Percentiles rank a stretch among this genome's conserved stretches.
phyloP scores from a whole-genome alignment of 2,888 invertebrate genomes.

The Priocnemis perturbator region DNA sequence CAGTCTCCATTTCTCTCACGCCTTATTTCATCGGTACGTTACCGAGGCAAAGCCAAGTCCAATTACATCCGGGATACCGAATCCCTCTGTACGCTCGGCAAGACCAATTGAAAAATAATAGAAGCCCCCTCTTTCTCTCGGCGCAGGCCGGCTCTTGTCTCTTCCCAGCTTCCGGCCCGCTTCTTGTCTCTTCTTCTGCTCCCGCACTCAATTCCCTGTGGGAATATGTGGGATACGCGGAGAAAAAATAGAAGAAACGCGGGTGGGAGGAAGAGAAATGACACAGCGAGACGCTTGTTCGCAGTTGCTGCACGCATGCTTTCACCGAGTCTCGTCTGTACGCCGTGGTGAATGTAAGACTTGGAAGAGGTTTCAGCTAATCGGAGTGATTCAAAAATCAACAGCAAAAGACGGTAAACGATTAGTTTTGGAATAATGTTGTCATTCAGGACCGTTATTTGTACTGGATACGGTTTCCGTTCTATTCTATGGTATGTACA shows the following conservation, averaged over 20 bases:
- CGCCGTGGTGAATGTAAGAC: too few relatives aligned
- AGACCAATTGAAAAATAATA: slow-evolving; percentile 74
- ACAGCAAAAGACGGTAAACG: too few relatives aligned
- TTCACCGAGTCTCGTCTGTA: too few relatives aligned
- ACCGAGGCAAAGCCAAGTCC: slow-evolving; percentile 66
- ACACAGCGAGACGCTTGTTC: too few relatives aligned
- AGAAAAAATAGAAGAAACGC: slow-evolving; percentile 7
- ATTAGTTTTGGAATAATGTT: too few relatives aligned
- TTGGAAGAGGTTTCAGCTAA: too few relatives aligned
- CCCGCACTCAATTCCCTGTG: slow-evolving; percentile 26
- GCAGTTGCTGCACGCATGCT: too few relatives aligned
- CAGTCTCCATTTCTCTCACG: slow-evolving; percentile 19
- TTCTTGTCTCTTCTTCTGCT: slow-evolving; percentile 21
- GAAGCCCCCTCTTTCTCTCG: slow-evolving; percentile 51
- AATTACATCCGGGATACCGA: slow-evolving; percentile 69
- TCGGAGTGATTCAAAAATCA: too few relatives aligned
- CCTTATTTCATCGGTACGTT: slow-evolving; percentile 59
- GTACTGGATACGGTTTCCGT: too few relatives aligned
- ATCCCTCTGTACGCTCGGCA: slow-evolving; percentile 65
- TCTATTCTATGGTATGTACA: too few relatives aligned
- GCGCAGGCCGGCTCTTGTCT: slow-evolving; percentile 20
- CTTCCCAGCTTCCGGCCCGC: slow-evolving; percentile 16
- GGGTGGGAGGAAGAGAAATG: too few relatives aligned
- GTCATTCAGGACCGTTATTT: too few relatives aligned
- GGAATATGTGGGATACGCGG: slow-evolving; percentile 37